Evolutionary conservation across 2,888 invertebrate species (phyloP).

Genomic region (Cancer borealis): DNA sequence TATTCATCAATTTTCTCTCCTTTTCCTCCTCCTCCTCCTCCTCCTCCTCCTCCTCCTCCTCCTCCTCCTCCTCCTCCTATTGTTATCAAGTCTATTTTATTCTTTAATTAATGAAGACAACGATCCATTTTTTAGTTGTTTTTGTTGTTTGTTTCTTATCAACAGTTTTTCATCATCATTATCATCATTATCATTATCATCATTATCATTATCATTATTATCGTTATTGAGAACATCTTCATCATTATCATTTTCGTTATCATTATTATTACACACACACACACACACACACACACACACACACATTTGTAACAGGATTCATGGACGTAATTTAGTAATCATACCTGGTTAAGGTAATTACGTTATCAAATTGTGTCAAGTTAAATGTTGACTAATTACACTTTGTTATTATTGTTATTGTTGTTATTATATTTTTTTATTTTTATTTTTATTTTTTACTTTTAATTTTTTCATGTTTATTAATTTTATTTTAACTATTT

Average conservation of each 20-base stretch:
- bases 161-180: not conserved
- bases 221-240: too few species aligned
- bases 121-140: too few species aligned
- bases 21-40: not conserved
- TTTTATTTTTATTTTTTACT: not conserved
- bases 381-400: not conserved
- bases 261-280: conserved; percentile 5
- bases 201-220: too few species aligned
- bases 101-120: too few species aligned
- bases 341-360: not conserved
- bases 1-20: not conserved
- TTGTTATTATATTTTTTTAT: not conserved
- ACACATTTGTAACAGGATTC: not conserved
- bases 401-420: not conserved
- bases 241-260: not conserved
- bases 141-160: not conserved
- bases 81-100: too few species aligned
- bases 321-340: not conserved
- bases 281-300: conserved; percentile 38
- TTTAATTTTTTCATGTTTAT: not conserved
- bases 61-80: too few species aligned
- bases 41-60: conserved; percentile 8
- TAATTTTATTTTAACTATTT: not conserved
- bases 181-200: not conserved
- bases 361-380: not conserved